Evolutionary conservation across 1,140 invertebrate species (phyloP).

Genomic region (Leptoteleia sp.): DNA sequence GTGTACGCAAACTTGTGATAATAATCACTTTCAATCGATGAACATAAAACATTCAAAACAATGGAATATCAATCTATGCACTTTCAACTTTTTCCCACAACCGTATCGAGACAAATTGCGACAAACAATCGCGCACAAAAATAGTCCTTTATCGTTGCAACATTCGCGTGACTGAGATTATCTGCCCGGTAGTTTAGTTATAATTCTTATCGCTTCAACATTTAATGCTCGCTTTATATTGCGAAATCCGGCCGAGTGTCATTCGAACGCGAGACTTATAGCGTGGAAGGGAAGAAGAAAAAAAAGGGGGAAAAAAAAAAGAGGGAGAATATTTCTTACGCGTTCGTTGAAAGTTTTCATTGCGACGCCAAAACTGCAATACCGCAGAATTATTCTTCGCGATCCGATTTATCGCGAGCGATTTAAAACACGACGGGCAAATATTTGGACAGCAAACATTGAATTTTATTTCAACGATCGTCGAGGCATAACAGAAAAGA

Average conservation of each 20-base stretch:
- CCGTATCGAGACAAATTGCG: conserved; percentile 31
- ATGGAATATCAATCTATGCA: conserved; percentile 38
- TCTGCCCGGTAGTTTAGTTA: conserved; percentile 14
- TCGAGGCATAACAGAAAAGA: conserved; percentile 64
- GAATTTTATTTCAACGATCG: conserved; percentile 55
- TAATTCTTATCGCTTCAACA: conserved; percentile 32
- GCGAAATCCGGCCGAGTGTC: conserved; percentile 12
- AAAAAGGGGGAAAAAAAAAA: not conserved
- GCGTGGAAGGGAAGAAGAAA: no score
- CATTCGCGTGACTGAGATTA: conserved; percentile 44
- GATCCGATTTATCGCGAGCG: conserved; percentile 33
- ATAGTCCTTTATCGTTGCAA: conserved; percentile 27
- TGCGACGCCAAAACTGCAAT: conserved; percentile 4
- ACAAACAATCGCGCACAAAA: conserved; percentile 36
- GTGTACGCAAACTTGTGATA: conserved; percentile 32
- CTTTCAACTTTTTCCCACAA: conserved; percentile 39
- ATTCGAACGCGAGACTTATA: conserved; percentile 4
- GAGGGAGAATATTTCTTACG: no score
- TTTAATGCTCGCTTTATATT: conserved; percentile 19
- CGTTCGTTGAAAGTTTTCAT: not conserved
- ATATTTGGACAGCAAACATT: conserved; percentile 58
- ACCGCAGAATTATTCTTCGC: conserved; percentile 18
- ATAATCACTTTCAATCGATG: conserved; percentile 38
- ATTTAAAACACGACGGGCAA: conserved; percentile 40
- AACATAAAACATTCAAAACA: conserved; percentile 41